Conservation (phyloP, 2,888 invertebrate species). For the Zaprionus obscuricornis region DNA sequence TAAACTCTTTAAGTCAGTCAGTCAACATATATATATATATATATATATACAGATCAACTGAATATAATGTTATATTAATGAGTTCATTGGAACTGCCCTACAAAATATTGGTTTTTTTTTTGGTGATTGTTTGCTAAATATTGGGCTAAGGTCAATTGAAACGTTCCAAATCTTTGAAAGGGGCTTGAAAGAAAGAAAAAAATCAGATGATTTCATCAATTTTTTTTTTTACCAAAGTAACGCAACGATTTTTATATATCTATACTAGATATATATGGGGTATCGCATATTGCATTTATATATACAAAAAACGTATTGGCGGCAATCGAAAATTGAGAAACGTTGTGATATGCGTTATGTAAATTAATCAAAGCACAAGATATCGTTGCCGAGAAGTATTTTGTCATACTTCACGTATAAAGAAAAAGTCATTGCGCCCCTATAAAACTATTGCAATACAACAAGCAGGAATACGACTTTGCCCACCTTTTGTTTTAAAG, state of each 20-base stretch:
- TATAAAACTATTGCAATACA: conserved; percentile 68
- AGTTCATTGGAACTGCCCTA: conserved; percentile 44
- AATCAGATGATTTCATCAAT: conserved; percentile 60
- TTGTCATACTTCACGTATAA: conserved; percentile 4
- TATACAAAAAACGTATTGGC: too few relatives aligned
- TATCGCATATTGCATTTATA: conserved; percentile 52
- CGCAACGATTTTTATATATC: conserved; percentile 3
- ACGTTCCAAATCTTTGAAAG: conserved; percentile 2
- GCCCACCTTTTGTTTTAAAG: neutral
- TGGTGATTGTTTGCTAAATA: conserved; percentile 4
- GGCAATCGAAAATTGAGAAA: conserved; percentile 58
- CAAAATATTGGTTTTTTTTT: too few relatives aligned
- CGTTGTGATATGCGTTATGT: conserved; percentile 50
- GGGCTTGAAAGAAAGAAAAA: neutral
- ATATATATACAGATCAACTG: conserved; percentile 11
- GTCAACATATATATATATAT: conserved; percentile 32
- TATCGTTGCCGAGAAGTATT: conserved; percentile 21
- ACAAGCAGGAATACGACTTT: neutral
- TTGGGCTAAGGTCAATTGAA: conserved; percentile 58
- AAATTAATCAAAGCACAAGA: conserved; percentile 33
- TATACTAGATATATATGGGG: conserved; percentile 37
- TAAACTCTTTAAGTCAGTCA: neutral
- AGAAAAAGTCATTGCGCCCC: conserved; percentile 41
- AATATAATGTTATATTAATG: conserved; percentile 51
- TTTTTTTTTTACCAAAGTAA: conserved; percentile 58